Evolutionary conservation across 2,888 invertebrate species (phyloP), one percentile per base, ranked within the genome.

Genomic region (Drosophila heteroneura): DNA sequence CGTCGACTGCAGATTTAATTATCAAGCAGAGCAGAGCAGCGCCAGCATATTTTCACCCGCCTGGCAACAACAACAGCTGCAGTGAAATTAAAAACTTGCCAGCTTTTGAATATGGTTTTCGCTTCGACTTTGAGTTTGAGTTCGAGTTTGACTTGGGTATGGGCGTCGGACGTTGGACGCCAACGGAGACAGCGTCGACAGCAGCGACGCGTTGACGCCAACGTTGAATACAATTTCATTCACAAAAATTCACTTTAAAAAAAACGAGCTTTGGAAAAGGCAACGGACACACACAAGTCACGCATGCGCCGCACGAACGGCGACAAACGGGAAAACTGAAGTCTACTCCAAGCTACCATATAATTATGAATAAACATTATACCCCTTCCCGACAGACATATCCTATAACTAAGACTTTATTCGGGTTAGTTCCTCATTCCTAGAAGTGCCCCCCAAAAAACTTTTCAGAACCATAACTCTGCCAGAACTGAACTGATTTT

Each of bases 261-360:
- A 67, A 53, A 76, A 70, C 82, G 53, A 82, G 37, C 37, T 39
- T 39, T n/a, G 28, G 80, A 90, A 89, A 91, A 91, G 85, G 80
- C 90, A 90, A 88, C 88, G 89, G 91, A 83, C 87, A 90, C 76
- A 77, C 90, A 91, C 81, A 85, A 91, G 86, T 90, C 87, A 89
- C 91, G 91, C 91, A 91, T 87, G 91, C 91, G 91, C 90, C 60
- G 84, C 81, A 83, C 76, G 68, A 75, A 73, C 70, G 51, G 64
- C 58, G 62, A 37, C 39, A 63, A 70, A 64, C 37, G 60, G 63
- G 32, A 70, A 61, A 47, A 52, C 28, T n/a, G n/a, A 62, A 65
- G 52, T 39, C 47, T 56, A 57, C 65, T 58, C 37, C 30, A 22
- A 57, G 28, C 22, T 35, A 44, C 37, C 7, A 5, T n/a, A 26